These are phyloP conservation scores for Metopia argyrocephala DNA, from an alignment of 2,888 invertebrate genomes.

Conservation along the genomic window DNA sequence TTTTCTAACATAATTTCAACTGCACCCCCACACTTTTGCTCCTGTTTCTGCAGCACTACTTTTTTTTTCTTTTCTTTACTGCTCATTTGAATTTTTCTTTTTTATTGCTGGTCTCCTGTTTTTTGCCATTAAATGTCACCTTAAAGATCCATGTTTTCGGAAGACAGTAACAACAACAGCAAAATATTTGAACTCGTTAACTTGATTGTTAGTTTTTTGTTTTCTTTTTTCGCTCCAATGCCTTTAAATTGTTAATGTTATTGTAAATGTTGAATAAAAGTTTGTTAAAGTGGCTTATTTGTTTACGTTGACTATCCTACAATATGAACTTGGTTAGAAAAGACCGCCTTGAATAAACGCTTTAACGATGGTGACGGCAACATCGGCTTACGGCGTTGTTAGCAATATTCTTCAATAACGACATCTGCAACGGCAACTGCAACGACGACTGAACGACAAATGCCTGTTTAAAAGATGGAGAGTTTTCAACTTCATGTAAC, in stretches of 20 bases:
- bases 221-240: not conserved
- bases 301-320: slow-evolving; percentile 59
- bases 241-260: slow-evolving; percentile 5
- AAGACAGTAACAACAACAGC: slow-evolving; percentile 46
- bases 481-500: slow-evolving; percentile 57
- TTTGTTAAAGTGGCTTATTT: slow-evolving; percentile 62
- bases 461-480: slow-evolving; percentile 41
- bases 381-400: no score
- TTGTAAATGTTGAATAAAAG: slow-evolving; percentile 22
- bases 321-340: slow-evolving; percentile 58
- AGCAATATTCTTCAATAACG: no score
- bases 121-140: slow-evolving; percentile 37
- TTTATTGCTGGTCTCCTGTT: not conserved
- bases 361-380: no score
- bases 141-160: slow-evolving; percentile 53
- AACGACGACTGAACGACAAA: slow-evolving; percentile 42
- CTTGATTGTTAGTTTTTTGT: slow-evolving; percentile 51
- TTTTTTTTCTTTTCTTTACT: not conserved
- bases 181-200: slow-evolving; percentile 61
- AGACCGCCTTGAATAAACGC: slow-evolving; percentile 50
- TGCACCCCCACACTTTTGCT: not conserved
- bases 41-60: no score
- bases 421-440: not conserved
- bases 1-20: not conserved
- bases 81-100: not conserved